Base-by-base conservation (phyloP, 1,140 invertebrate species). In the Nylanderia fulva region DNA sequence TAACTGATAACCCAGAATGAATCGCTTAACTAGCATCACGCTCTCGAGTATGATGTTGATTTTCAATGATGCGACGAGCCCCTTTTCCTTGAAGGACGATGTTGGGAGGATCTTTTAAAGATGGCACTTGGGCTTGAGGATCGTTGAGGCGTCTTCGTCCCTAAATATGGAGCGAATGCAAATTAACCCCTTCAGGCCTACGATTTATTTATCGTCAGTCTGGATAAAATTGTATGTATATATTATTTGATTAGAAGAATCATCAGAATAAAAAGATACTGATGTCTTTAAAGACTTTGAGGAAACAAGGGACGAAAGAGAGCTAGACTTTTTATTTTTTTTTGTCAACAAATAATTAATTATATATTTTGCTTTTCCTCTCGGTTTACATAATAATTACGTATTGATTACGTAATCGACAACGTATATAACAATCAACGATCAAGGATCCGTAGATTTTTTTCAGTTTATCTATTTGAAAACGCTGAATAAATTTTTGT, bases 141-240 rank as follows among this genome's bases (percentile, higher is more conserved):
- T 82, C 18, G 82, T 84, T 72, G 88, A 87, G 74, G 72, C 71
- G 77, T 92, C 88, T 36, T 87, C 89, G 64, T 92, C 68, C 93
- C 94, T 94, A 91, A 90, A 93, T 91, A 84, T 69, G 89, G 91
- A 93, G 85, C 64, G 85, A 80, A 90, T 69, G 85, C 27, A 86
- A 79, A 84, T 82, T 82, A 82, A 82, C 77, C n/a, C 39, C 18
- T 72, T 82, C 24, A 58, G 24, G n/a, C 27, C 13, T 24, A 21
- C 15, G 36, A 56, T 72, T 45, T 60, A n/a, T 82, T 58, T 33
- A 82, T 71, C n/a, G 8, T 79, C 61, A 54, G 61, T 21, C 61
- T 27, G 18, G 39, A 42, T 21, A 7, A 80, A 71, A 15, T n/a
- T n/a, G n/a, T n/a, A n/a, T n/a, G n/a, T n/a, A n/a, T 76, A 2